phyloP scores from a whole-genome alignment of 2,113 vertebrate genomes.

The Aptenodytes patagonicus region DNA sequence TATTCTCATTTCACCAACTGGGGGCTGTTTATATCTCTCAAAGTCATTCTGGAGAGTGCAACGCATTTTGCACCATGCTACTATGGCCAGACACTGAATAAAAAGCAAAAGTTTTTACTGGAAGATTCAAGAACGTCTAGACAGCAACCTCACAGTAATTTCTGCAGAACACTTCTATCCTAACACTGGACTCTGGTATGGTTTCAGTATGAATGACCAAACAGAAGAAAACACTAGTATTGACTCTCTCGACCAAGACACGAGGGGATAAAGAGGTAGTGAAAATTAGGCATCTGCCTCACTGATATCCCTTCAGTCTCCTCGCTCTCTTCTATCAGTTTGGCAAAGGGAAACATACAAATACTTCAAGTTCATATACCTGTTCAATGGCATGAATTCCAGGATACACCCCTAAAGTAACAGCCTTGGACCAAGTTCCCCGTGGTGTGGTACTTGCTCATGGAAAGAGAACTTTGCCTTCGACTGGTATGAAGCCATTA shows the following conservation, averaged over 20 bases:
- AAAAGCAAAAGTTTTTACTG: not conserved
- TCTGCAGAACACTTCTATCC: not conserved
- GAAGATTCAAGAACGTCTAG: not conserved
- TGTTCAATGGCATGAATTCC: not conserved
- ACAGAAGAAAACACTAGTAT: not conserved
- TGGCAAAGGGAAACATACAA: not conserved
- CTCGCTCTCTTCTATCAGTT: not conserved
- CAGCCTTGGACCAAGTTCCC: not conserved
- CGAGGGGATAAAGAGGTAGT: not conserved
- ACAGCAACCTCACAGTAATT: not conserved
- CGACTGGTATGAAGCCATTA: not conserved
- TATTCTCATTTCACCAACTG: not conserved
- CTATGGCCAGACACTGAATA: not conserved
- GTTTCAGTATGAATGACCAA: not conserved
- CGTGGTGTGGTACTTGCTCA: not conserved
- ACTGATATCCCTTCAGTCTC: not conserved
- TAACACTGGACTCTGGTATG: not conserved
- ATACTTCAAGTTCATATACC: not conserved
- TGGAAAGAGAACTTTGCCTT: not conserved
- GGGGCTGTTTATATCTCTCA: not conserved
- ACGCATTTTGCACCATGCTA: not conserved
- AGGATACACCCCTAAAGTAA: not conserved
- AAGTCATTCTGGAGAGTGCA: not conserved
- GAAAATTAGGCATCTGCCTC: not conserved
- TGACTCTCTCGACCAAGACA: not conserved